Evolutionary conservation across 2,888 invertebrate genomes (phyloP), one percentile per base, ranked within the genome.

Genomic region (Melanchra persicariae): DNA sequence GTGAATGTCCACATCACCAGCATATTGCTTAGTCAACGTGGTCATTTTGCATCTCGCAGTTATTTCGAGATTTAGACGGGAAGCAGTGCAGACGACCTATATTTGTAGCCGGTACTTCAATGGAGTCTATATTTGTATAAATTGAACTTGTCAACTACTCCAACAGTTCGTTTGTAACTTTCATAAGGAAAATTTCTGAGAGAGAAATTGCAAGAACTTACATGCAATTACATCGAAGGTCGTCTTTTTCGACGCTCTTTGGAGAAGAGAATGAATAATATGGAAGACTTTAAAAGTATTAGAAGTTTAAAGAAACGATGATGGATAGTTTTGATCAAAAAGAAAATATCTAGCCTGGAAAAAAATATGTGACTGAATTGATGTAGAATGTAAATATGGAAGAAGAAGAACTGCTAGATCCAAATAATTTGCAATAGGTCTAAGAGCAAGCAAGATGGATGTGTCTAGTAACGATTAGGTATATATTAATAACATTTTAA

Each of bases 41-140:
- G 76, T 82, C 74, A 75, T 84, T 87, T 86, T 84, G 83, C 79
- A 74, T 75, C 74, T 75, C 22, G 58, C 45, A 61, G 75, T 82
- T 91, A 92, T 91, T 91, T 90, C 75, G 67, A 87, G 90, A 87
- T 84, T 81, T 82, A 90, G 87, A 89, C 91, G 88, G 92, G 91
- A 92, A 92, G 90, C 84, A 75, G 66, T 68, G 81, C 86, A 89
- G 89, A 87, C 90, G 91, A 87, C 90, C 91, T 91, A 91, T 86
- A 88, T 88, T 78, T 72, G 76, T 78, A 70, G 70, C 58, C 43
- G 80, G 69, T 57, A 81, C 76, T 82, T 85, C 82, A 87, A 81
- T 80, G 74, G 59, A 84, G 43, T 75, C 73, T 80, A 78, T 82
- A 83, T 75, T 83, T 81, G 79, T 75, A 76, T 74, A 67, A 72